Evolutionary conservation across 23 tunicate species (phyloP).

Genomic region (Halocynthia aurantium): DNA sequence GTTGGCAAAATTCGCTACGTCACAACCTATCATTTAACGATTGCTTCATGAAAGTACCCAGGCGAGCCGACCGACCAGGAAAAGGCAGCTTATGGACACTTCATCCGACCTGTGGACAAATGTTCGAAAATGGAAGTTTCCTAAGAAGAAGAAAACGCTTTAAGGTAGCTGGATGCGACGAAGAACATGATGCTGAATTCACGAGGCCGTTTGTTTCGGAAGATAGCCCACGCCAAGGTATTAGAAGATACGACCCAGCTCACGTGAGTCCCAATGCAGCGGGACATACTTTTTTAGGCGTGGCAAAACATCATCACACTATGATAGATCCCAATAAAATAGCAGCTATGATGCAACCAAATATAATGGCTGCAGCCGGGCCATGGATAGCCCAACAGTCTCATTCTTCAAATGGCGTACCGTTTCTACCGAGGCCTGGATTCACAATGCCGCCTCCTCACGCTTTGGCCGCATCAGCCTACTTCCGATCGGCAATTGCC

Average conservation of each 20-base stretch:
- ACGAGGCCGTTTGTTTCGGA: neutral
- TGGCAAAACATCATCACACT: neutral
- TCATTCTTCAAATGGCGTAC: neutral
- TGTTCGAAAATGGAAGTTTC: slow-evolving; percentile 94
- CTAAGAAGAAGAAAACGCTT: slow-evolving; percentile 82
- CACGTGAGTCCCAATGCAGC: neutral
- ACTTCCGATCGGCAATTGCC: slow-evolving; percentile 28
- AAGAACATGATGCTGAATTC: slow-evolving; percentile 2
- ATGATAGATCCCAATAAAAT: neutral
- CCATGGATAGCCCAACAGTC: slow-evolving; percentile 1
- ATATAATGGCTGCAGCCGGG: neutral
- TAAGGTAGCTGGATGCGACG: slow-evolving; percentile 32
- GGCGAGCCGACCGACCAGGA: slow-evolving; percentile 87
- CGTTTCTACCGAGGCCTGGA: slow-evolving; percentile 12
- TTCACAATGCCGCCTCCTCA: neutral
- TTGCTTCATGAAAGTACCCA: slow-evolving; percentile 84
- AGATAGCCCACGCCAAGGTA: neutral
- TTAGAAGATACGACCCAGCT: neutral
- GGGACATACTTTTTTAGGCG: neutral
- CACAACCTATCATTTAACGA: slow-evolving; percentile 91
- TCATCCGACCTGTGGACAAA: slow-evolving; percentile 91
- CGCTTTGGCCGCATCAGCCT: slow-evolving; percentile 28
- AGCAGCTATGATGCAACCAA: slow-evolving; percentile 24
- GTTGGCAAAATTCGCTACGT: slow-evolving; percentile 96
- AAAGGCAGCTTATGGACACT: slow-evolving; percentile 87